phyloP scores from a whole-genome alignment of 2,888 invertebrate genomes.

The Lasioglossum malachurum region DNA sequence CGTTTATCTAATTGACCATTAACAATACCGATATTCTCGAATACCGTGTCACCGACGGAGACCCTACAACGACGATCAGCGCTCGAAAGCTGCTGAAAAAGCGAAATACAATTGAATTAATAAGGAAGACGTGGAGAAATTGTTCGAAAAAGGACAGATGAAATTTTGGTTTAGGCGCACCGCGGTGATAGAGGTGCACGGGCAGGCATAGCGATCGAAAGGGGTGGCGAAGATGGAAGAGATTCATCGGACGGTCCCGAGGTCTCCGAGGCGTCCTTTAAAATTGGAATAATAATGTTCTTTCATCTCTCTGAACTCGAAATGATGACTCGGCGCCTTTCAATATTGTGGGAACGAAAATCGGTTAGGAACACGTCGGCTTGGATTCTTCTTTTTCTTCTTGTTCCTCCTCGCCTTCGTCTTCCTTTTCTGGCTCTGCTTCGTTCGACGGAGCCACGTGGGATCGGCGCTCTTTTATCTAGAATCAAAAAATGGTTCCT shows the following conservation, averaged over 20 bases:
- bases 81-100: neutral
- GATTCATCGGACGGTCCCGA: conserved; percentile 66
- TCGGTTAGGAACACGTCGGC: conserved; percentile 75
- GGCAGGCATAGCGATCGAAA: conserved; percentile 58
- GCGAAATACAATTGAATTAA: conserved; percentile 23
- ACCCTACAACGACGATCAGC: conserved; percentile 16
- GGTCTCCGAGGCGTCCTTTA: conserved; percentile 77
- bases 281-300: conserved; percentile 85
- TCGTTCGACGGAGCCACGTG: conserved; percentile 37
- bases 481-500: neutral
- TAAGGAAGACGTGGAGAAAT: neutral
- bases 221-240: conserved; percentile 73
- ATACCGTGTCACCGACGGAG: neutral
- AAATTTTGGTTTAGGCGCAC: neutral
- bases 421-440: conserved; percentile 24
- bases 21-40: conserved; percentile 30
- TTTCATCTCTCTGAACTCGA: conserved; percentile 81
- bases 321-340: conserved; percentile 84
- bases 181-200: conserved; percentile 20
- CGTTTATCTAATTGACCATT: conserved; percentile 62
- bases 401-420: conserved; percentile 58
- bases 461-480: conserved; percentile 17
- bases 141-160: neutral
- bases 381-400: conserved; percentile 65
- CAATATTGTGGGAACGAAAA: conserved; percentile 84